Conservation (phyloP, 2,888 invertebrate genomes). For the Pristionchus arcanus region DNA sequence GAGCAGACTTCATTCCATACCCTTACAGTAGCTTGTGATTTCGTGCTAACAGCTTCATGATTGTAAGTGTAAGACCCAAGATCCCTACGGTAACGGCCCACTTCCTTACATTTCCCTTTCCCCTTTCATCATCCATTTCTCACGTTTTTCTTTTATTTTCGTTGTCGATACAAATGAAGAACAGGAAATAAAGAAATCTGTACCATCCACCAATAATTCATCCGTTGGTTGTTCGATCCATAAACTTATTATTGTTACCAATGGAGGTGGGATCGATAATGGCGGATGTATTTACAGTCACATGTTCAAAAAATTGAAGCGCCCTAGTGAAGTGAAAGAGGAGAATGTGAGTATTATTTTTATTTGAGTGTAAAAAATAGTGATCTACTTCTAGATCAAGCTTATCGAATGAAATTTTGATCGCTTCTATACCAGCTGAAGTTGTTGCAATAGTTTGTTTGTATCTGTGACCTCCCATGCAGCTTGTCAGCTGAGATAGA, state of each 20-base stretch:
- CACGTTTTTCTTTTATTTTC: background rate
- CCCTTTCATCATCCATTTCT: background rate
- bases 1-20: background rate
- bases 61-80: background rate
- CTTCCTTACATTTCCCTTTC: background rate
- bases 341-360: conserved; percentile 18
- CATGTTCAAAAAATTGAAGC: background rate
- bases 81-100: background rate
- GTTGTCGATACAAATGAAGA: background rate
- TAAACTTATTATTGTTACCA: background rate
- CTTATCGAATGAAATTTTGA: too few relatives aligned
- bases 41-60: background rate
- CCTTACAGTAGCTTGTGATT: conserved; percentile 22
- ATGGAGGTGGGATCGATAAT: background rate
- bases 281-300: background rate
- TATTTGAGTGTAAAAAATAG: background rate
- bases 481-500: background rate
- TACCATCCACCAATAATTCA: background rate
- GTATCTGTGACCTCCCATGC: background rate
- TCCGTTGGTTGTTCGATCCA: background rate
- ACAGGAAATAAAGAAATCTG: background rate
- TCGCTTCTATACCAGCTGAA: too few relatives aligned
- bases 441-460: background rate
- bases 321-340: background rate
- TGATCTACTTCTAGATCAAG: too few relatives aligned